Base-by-base conservation (phyloP, 2,113 vertebrate genomes). In the Elgaria multicarinata region DNA sequence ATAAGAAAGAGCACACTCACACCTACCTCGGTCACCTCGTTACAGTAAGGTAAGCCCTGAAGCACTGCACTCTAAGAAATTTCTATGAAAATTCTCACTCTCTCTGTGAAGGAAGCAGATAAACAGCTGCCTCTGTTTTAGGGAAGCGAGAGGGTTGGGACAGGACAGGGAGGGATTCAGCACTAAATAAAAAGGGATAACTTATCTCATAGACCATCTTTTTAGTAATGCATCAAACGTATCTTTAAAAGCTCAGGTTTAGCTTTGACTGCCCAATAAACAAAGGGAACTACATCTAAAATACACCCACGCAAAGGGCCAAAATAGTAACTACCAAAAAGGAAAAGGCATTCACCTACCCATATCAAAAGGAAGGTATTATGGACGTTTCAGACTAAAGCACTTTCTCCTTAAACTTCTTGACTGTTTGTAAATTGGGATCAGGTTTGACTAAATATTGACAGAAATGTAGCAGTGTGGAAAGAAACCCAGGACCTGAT, bases 361-460 rank as follows among this genome's bases (percentile, higher is more conserved):
- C 66, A 18, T 33, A 58, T 80, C 64, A 80, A 44, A 72, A 55
- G 14, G 66, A 88, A 20, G 46, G 53, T 9, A 24, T 20, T 6
- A 39, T 62, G 39, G 66, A 58, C 46, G 31, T 81, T 67, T 80
- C 46, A 55, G 46, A 33, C 66, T 62, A 53, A 58, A 42, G 18
- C 18, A 22, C 1, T 16, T 74, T 74, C 5, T 62, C 67, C 16
- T 55, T 87, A 42, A 72, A 62, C 78, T 82, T 82, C 87, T 79
- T 74, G 67, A 22, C 50, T 71, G 78, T 31, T 55, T 74, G 76
- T 82, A 72, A 62, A 74, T 82, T 75, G 79, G 50, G 79, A 74
- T 88, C 87, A 82, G 36, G 28, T 82, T 88, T 75, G 71, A 44
- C 78, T 44, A 82, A 88, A 88, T 82, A 88, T 81, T 88, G 87